These are phyloP conservation scores for Cyphomyrus plagiostoma DNA, from an alignment of 2,113 vertebrate species.

Conservation along the genomic window DNA sequence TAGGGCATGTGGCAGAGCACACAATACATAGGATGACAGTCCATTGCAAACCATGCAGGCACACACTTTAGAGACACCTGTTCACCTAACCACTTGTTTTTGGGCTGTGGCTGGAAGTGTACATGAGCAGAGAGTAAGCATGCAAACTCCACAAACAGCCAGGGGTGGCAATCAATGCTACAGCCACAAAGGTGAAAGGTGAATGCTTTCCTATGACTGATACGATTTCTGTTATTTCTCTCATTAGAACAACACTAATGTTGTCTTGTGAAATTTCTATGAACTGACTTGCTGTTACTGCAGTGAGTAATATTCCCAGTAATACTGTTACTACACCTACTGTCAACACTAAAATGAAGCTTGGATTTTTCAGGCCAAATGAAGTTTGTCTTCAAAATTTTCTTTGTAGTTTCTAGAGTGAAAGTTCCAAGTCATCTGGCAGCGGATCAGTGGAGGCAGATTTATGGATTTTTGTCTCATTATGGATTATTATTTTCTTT, in stretches of 20 bases:
- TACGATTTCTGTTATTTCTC: not conserved
- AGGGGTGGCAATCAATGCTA: not conserved
- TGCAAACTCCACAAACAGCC: not conserved
- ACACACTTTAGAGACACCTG: not conserved
- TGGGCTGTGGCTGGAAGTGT: not conserved
- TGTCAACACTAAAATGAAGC: not conserved
- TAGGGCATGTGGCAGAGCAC: not conserved
- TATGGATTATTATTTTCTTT: conserved; percentile 4
- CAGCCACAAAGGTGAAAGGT: not conserved
- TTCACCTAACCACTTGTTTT: not conserved
- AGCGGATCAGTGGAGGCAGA: not conserved
- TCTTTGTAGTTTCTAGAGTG: not conserved
- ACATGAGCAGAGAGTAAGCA: not conserved
- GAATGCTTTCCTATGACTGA: not conserved
- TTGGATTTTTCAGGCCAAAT: not conserved
- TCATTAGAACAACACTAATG: not conserved
- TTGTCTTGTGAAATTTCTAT: not conserved
- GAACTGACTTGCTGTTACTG: not conserved
- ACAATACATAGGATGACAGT: not conserved
- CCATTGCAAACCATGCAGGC: not conserved
- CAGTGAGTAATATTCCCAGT: not conserved
- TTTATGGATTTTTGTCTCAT: not conserved
- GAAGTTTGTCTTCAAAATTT: not conserved
- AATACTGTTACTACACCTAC: not conserved
- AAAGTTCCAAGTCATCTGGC: not conserved